These are phyloP conservation scores for Drusus annulatus DNA, from an alignment of 1,140 invertebrate species.

Conservation along the genomic window DNA sequence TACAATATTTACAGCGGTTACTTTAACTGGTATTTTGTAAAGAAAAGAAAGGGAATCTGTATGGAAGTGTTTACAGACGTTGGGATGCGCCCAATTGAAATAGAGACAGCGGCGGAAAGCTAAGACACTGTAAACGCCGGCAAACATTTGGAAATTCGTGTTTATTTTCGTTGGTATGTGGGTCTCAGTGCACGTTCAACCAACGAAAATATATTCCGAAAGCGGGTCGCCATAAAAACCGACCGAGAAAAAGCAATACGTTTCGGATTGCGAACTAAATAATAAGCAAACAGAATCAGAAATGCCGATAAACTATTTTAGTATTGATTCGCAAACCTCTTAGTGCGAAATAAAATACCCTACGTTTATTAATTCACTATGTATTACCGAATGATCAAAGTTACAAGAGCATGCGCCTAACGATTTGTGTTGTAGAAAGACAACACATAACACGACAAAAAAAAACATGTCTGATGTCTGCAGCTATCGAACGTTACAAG, in stretches of 20 bases:
- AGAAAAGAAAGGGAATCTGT: too few relatives aligned
- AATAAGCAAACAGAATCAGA: neutral
- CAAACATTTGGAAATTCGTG: neutral
- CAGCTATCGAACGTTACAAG: too few relatives aligned
- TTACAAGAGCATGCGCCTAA: too few relatives aligned
- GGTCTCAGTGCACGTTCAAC: neutral
- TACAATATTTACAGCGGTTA: too few relatives aligned
- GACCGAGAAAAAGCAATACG: neutral
- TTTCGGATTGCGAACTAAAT: neutral
- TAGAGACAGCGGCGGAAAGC: neutral
- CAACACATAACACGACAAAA: too few relatives aligned
- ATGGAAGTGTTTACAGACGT: neutral
- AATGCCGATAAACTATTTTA: neutral
- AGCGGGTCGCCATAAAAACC: neutral
- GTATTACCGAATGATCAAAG: too few relatives aligned
- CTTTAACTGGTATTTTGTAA: too few relatives aligned
- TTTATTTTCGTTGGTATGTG: neutral
- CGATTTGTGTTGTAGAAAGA: too few relatives aligned
- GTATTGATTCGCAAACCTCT: too few relatives aligned
- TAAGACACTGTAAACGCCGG: neutral
- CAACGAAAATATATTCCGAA: conserved; percentile 7
- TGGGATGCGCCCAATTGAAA: neutral
- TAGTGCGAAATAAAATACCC: too few relatives aligned
- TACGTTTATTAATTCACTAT: too few relatives aligned
- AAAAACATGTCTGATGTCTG: too few relatives aligned